Evolutionary conservation across 2,113 vertebrate genomes (phyloP).

Genomic region (Prionailurus viverrinus): DNA sequence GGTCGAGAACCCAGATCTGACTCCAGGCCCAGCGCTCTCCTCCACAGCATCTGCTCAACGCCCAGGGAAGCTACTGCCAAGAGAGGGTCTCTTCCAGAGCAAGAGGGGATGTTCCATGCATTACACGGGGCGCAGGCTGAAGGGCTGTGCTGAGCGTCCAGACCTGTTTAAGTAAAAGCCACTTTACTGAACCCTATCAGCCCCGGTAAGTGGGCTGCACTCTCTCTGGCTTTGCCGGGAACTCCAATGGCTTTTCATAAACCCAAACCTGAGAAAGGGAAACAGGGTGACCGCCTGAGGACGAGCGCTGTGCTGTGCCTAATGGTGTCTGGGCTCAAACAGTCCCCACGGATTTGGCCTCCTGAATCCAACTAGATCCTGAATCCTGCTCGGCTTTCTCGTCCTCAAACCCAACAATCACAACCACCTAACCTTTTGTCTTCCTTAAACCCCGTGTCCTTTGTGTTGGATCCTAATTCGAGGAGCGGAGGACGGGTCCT

Average conservation of each 20-base stretch:
- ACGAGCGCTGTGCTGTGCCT: accelerated
- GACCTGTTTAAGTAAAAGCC: not conserved
- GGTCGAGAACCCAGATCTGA: not conserved
- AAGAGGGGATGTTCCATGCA: accelerated
- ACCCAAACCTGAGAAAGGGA: not conserved
- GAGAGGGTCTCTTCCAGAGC: not conserved
- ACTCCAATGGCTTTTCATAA: not conserved
- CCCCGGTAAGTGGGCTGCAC: no score
- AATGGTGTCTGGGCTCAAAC: not conserved
- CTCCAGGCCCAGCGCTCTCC: not conserved
- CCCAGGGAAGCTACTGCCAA: not conserved
- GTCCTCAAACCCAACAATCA: not conserved
- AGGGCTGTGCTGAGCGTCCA: not conserved
- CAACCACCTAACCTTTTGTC: not conserved
- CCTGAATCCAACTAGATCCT: accelerated
- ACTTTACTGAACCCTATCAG: not conserved
- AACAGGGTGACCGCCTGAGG: accelerated
- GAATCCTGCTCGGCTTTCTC: not conserved
- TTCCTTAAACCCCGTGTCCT: not conserved
- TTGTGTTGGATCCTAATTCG: not conserved
- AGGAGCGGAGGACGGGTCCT: not conserved
- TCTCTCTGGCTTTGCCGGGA: not conserved
- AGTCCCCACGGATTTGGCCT: accelerated
- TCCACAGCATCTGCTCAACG: not conserved
- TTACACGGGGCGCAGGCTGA: accelerated